Conservation (phyloP, 2,113 vertebrate species). For the Scophthalmus maximus region DNA sequence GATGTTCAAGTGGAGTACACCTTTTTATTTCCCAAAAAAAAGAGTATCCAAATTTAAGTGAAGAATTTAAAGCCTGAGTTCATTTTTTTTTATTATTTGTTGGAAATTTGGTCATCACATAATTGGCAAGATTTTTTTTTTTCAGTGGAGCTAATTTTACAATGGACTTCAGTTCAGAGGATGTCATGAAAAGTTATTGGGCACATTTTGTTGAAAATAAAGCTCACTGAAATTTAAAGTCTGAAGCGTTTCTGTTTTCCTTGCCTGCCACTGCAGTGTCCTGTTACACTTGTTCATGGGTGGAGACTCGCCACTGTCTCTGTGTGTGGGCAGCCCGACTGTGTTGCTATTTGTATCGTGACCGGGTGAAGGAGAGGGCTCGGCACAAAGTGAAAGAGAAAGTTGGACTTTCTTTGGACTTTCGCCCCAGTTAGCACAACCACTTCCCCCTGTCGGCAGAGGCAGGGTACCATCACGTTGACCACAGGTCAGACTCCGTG, state of each 20-base stretch:
- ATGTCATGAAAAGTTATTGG: constrained; percentile 71
- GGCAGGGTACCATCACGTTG: too few species aligned
- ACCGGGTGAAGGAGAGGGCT: too few species aligned
- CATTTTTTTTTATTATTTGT: constrained; percentile 49
- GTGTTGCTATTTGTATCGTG: too few species aligned
- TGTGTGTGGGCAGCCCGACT: too few species aligned
- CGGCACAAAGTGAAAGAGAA: too few species aligned
- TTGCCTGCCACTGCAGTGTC: too few species aligned
- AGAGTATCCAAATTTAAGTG: constrained; percentile 68
- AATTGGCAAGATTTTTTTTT: constrained; percentile 72
- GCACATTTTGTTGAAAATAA: constrained; percentile 83
- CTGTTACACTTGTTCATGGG: too few species aligned
- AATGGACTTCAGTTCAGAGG: constrained; percentile 54
- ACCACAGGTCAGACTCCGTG: too few species aligned
- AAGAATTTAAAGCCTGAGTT: constrained; percentile 60
- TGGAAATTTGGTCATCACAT: constrained; percentile 57
- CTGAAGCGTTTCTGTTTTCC: neutral
- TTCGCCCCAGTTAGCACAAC: too few species aligned
- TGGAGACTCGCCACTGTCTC: too few species aligned
- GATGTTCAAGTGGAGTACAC: constrained; percentile 53
- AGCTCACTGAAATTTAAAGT: constrained; percentile 84
- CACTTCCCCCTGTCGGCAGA: too few species aligned
- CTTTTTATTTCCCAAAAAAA: constrained; percentile 27
- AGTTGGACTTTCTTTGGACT: too few species aligned
- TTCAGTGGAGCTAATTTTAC: constrained; percentile 81